Percentiles rank a stretch among this genome's conserved stretches.
phyloP scores from a whole-genome alignment of 2,113 vertebrate genomes.

The Pseudopodoces humilis region DNA sequence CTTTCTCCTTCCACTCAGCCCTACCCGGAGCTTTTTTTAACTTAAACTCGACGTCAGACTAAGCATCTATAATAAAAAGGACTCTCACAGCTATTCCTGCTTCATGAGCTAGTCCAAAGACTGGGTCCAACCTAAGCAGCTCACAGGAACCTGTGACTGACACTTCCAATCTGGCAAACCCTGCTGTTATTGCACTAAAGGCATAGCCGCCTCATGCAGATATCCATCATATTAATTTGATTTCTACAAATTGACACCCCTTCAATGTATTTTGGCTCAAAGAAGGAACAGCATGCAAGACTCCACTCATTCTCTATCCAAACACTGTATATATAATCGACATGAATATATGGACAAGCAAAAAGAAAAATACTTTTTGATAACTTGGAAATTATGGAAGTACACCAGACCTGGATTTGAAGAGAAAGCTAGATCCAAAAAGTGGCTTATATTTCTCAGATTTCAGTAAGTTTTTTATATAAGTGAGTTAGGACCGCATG shows the following conservation, averaged over 20 bases:
- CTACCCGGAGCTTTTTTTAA: neutral
- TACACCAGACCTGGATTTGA: neutral
- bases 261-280: neutral
- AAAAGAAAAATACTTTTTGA: neutral
- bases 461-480: neutral
- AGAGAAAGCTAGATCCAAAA: neutral
- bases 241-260: neutral
- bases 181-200: accelerated
- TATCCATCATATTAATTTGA: neutral
- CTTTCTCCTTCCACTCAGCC: neutral
- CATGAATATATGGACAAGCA: neutral
- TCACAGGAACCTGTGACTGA: neutral
- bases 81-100: neutral
- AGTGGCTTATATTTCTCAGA: neutral
- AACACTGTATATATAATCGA: neutral
- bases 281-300: neutral
- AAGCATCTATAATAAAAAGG: neutral
- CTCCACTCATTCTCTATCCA: neutral
- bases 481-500: neutral
- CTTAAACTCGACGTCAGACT: neutral
- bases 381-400: neutral
- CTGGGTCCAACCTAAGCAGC: neutral
- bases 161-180: neutral
- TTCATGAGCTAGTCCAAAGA: neutral
- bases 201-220: neutral